Percentiles rank a stretch among this genome's conserved stretches.
These are phyloP conservation scores for Alligator sinensis DNA, from an alignment of 2,113 vertebrate genomes.

Conservation along the genomic window DNA sequence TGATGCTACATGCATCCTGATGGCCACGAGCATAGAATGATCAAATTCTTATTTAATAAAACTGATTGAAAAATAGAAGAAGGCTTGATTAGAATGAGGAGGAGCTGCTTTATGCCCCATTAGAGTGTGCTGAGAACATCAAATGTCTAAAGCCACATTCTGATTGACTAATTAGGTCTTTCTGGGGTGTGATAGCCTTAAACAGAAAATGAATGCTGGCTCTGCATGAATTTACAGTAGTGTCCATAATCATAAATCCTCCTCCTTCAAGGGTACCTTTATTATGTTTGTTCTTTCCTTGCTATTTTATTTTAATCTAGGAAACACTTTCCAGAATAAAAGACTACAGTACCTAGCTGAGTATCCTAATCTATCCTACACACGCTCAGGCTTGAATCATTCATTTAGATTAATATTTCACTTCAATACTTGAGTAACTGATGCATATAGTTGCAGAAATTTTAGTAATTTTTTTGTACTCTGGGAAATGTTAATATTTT, in stretches of 20 bases:
- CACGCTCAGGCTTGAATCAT: not conserved
- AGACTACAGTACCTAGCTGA: not conserved
- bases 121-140: not conserved
- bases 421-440: no score
- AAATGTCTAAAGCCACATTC: not conserved
- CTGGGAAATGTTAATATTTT: not conserved
- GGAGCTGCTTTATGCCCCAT: not conserved
- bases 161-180: not conserved
- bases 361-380: not conserved
- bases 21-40: not conserved
- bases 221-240: not conserved
- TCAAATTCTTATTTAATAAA: not conserved
- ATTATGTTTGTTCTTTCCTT: not conserved
- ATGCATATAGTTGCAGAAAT: no score
- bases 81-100: not conserved
- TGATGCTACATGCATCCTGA: fast-evolving
- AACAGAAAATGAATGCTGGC: not conserved
- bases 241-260: not conserved
- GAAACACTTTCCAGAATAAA: not conserved
- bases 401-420: no score
- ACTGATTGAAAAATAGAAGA: slow-evolving; percentile 18
- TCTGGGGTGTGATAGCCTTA: not conserved
- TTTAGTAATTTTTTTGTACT: not conserved
- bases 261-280: not conserved
- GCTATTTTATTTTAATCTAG: not conserved